phyloP scores from a whole-genome alignment of 1,140 invertebrate species.

The Brachionus calyciflorus region DNA sequence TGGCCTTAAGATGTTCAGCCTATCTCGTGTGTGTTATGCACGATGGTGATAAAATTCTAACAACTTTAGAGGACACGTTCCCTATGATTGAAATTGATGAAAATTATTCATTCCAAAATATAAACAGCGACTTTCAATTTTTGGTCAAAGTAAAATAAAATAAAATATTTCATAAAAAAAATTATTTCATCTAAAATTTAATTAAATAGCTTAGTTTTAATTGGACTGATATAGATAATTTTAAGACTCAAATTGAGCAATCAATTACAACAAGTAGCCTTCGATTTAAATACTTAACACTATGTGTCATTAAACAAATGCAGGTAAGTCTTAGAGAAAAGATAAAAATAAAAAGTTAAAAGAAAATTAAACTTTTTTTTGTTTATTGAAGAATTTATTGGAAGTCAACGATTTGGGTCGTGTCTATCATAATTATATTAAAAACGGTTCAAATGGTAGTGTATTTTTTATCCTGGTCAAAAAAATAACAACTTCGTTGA shows the following conservation, averaged over 20 bases:
- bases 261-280: constrained; percentile 26
- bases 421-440: constrained; percentile 17
- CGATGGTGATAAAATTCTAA: constrained; percentile 86
- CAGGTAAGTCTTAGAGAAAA: background rate
- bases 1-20: constrained; percentile 55
- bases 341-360: too few species aligned
- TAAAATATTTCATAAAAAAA: background rate
- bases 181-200: background rate
- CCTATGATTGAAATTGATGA: constrained; percentile 95
- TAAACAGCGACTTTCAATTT: constrained; percentile 92
- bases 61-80: constrained; percentile 90
- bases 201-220: constrained; percentile 25
- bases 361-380: background rate
- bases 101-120: constrained; percentile 77
- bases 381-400: constrained; percentile 22
- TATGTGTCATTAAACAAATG: constrained; percentile 45
- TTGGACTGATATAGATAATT: constrained; percentile 24
- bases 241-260: constrained; percentile 38
- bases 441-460: constrained; percentile 33
- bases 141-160: constrained; percentile 77
- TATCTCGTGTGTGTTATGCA: constrained; percentile 87
- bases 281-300: constrained; percentile 9
- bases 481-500: background rate
- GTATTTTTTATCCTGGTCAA: constrained; percentile 41
- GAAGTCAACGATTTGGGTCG: constrained; percentile 15